phyloP scores from a whole-genome alignment of 2,888 invertebrate genomes.

The Philaethria dido region DNA sequence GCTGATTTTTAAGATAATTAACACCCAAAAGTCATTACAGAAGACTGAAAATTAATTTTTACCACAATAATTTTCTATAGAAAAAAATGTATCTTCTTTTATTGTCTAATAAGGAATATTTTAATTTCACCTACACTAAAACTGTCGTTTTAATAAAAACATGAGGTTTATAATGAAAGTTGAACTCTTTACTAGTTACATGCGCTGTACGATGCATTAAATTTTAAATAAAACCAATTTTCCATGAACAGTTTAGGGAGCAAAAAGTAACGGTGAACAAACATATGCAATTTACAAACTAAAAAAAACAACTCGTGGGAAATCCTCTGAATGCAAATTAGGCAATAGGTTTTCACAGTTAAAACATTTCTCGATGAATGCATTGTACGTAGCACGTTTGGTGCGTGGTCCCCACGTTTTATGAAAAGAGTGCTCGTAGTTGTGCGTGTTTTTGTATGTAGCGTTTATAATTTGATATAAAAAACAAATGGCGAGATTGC shows the following conservation, averaged over 20 bases:
- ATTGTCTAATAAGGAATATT: background rate
- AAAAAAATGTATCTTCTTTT: too few species aligned
- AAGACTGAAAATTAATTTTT: conserved; percentile 5
- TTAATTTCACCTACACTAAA: background rate
- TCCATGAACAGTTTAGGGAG: conserved; percentile 19
- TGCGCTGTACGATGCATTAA: background rate
- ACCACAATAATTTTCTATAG: background rate
- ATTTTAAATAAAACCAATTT: conserved; percentile 7
- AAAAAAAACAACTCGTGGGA: conserved; percentile 31
- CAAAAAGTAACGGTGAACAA: conserved; percentile 33
- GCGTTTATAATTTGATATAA: background rate
- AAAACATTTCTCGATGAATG: conserved; percentile 36
- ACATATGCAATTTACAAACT: conserved; percentile 40
- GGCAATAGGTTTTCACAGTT: conserved; percentile 40
- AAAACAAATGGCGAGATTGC: too few species aligned
- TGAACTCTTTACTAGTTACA: background rate
- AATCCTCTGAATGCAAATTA: conserved; percentile 42
- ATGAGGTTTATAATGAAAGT: background rate
- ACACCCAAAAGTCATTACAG: conserved; percentile 26
- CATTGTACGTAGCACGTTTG: conserved; percentile 28
- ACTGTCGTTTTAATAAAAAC: too few species aligned
- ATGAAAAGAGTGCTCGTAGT: conserved; percentile 18
- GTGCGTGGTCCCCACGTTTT: conserved; percentile 29
- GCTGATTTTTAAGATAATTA: conserved; percentile 70
- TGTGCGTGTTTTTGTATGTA: background rate